Conservation (phyloP, 2,113 vertebrate species). For the Eudyptes chrysolophus region DNA sequence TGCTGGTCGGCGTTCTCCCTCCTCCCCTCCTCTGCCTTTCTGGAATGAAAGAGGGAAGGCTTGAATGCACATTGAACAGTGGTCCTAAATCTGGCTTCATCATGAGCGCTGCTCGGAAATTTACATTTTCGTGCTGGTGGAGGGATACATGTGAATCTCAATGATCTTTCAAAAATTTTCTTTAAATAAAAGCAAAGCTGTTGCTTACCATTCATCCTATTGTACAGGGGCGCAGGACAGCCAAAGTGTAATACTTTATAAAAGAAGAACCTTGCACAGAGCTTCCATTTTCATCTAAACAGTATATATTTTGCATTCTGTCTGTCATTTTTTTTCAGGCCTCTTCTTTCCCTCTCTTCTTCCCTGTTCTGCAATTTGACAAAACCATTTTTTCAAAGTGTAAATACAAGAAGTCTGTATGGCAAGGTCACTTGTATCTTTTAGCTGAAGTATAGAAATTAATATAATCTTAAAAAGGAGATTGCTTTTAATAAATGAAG, state of each 20-base stretch:
- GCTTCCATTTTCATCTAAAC: not conserved
- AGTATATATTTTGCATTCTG: not conserved
- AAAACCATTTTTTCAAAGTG: not conserved
- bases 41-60: not conserved
- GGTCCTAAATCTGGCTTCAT: slow-evolving; percentile 36
- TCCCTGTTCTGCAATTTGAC: not conserved
- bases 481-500: not conserved
- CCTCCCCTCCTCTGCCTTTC: slow-evolving; percentile 3
- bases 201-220: not conserved
- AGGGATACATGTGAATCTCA: slow-evolving; percentile 14
- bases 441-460: not conserved
- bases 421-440: not conserved
- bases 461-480: not conserved
- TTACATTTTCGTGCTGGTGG: slow-evolving; percentile 17
- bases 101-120: not conserved
- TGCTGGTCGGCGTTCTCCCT: not conserved
- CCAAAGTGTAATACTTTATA: not conserved
- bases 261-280: not conserved
- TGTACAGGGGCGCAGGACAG: not conserved
- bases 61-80: slow-evolving; percentile 8
- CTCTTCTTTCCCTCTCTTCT: not conserved
- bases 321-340: not conserved
- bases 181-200: slow-evolving; percentile 13
- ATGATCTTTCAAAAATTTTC: slow-evolving; percentile 9
- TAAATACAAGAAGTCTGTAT: not conserved